A percentile compares a stretch with the other conserved stretches of the same genome.
Evolutionary conservation across 2,113 vertebrate genomes (phyloP).

Genomic region (Okapia johnstoni): DNA sequence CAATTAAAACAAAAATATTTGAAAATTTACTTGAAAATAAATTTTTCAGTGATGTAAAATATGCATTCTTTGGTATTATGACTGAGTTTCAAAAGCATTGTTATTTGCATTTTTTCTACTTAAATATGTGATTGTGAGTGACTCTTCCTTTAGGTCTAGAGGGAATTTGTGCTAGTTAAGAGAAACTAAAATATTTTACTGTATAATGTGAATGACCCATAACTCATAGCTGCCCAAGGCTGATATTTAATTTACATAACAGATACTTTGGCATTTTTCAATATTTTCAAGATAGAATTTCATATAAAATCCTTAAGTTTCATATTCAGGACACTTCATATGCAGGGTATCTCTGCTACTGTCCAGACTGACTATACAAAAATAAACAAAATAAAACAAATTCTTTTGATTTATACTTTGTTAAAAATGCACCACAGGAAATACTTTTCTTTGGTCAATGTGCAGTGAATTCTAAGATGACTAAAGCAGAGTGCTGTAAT

Average conservation of each 20-base stretch:
- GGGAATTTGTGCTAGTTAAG: constrained; percentile 61
- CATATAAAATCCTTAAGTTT: constrained; percentile 13
- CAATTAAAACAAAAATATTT: constrained; percentile 6
- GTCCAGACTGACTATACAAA: constrained; percentile 40
- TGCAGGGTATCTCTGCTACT: neutral
- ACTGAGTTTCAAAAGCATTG: neutral
- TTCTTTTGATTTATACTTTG: constrained; percentile 41
- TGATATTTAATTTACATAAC: constrained; percentile 71
- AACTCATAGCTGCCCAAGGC: constrained; percentile 61
- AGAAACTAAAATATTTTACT: constrained; percentile 61
- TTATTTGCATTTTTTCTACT: constrained; percentile 55
- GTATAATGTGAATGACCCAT: constrained; percentile 69
- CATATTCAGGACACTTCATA: constrained; percentile 29
- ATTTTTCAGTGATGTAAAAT: constrained; percentile 15
- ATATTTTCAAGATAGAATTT: constrained; percentile 48
- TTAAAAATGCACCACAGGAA: constrained; percentile 18
- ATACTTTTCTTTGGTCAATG: constrained; percentile 2
- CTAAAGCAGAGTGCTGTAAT: neutral
- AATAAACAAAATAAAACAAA: constrained; percentile 55
- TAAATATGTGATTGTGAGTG: constrained; percentile 41
- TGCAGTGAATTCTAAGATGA: constrained; percentile 24
- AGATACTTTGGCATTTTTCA: constrained; percentile 57
- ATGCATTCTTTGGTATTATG: neutral
- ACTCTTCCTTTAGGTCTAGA: constrained; percentile 46
- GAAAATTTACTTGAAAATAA: constrained; percentile 13